These are phyloP conservation scores for Callitettix versicolor DNA, from an alignment of 1,140 invertebrate species.

Conservation along the genomic window DNA sequence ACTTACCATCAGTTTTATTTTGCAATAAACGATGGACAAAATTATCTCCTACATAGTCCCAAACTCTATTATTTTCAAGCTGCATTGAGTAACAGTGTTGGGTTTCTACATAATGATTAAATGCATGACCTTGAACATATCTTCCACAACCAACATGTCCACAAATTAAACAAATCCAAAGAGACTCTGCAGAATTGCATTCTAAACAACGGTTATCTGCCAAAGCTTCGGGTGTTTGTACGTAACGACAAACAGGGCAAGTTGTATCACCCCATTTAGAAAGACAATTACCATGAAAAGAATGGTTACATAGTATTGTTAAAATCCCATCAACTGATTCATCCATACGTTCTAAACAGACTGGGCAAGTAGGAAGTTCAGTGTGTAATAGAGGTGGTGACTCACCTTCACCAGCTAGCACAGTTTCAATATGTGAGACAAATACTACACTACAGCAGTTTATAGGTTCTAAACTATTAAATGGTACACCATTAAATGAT, in stretches of 20 bases:
- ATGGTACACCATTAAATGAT: conserved; percentile 83
- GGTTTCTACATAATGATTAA: conserved; percentile 83
- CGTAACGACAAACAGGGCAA: conserved; percentile 63
- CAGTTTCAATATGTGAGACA: conserved; percentile 83
- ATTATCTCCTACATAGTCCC: conserved; percentile 95
- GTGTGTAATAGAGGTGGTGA: conserved; percentile 62
- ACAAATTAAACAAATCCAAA: conserved; percentile 99
- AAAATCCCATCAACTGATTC: conserved; percentile 94
- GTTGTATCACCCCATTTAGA: conserved; percentile 91
- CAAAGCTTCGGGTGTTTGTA: conserved; percentile 84
- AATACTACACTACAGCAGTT: conserved; percentile 87
- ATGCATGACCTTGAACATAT: conserved; percentile 61
- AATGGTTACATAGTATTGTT: conserved; percentile 96
- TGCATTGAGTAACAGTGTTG: conserved; percentile 96
- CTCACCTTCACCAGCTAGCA: conserved; percentile 51
- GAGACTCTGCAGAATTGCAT: conserved; percentile 65
- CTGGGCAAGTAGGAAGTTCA: conserved; percentile 95
- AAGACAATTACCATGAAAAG: conserved; percentile 91
- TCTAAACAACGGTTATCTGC: conserved; percentile 75
- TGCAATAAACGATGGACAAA: conserved; percentile 94
- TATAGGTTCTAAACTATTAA: conserved; percentile 86
- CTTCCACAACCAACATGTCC: conserved; percentile 95
- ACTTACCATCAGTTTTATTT: conserved; percentile 95
- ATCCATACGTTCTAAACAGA: conserved; percentile 95
- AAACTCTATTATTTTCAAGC: conserved; percentile 88